These are phyloP conservation scores for Porphyrio hochstetteri DNA, from an alignment of 2,113 vertebrate species.

Conservation along the genomic window DNA sequence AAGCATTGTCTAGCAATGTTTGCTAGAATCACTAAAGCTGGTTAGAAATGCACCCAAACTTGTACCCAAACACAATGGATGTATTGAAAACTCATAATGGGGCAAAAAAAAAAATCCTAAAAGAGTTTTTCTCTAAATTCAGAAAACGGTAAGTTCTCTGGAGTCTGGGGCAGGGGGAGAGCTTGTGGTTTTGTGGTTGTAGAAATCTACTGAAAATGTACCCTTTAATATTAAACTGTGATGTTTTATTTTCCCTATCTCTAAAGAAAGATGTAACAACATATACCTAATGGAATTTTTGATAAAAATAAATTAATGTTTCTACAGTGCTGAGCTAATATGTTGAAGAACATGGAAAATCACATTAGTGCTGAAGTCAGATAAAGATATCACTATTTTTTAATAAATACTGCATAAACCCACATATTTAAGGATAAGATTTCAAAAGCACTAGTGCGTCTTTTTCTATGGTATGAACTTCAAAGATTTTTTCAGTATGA, in stretches of 20 bases:
- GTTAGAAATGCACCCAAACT: neutral
- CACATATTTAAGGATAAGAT: neutral
- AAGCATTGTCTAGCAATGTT: neutral
- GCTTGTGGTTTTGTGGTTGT: neutral
- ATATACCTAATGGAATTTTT: neutral
- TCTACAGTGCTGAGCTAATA: neutral
- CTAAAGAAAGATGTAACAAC: neutral
- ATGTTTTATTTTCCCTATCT: neutral
- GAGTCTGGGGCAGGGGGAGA: neutral
- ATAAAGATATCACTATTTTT: neutral
- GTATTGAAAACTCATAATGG: rapidly evolving
- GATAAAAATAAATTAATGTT: neutral
- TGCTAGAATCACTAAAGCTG: neutral
- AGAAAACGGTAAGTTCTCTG: neutral
- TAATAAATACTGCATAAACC: neutral
- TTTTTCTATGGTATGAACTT: neutral
- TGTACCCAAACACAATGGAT: neutral
- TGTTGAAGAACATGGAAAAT: neutral
- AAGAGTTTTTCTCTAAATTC: neutral
- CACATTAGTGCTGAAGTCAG: neutral
- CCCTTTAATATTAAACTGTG: neutral
- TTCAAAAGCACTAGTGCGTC: neutral
- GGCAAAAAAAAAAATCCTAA: neutral
- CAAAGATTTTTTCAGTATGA: neutral
- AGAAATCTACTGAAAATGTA: neutral